These are phyloP conservation scores for Harpagoxenus sublaevis DNA, from an alignment of 2,888 invertebrate genomes.

Conservation along the genomic window DNA sequence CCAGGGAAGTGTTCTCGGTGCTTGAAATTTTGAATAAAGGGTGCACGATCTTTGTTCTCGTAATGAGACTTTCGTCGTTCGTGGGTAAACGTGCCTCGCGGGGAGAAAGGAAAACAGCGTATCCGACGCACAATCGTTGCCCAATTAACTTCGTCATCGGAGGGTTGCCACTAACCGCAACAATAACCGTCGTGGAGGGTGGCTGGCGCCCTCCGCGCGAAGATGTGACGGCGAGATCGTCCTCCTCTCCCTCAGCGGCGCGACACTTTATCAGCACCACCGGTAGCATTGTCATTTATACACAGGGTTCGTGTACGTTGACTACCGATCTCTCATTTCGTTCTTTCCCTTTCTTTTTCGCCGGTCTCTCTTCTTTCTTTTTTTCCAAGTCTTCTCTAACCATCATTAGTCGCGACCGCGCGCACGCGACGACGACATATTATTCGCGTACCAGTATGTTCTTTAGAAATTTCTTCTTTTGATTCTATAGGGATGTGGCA, in stretches of 20 bases:
- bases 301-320: conserved; percentile 78
- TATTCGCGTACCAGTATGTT: conserved; percentile 72
- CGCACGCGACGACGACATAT: conserved; percentile 69
- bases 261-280: conserved; percentile 84
- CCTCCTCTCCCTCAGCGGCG: conserved; percentile 66
- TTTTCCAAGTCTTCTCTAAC: conserved; percentile 49
- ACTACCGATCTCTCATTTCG: conserved; percentile 45
- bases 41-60: conserved; percentile 67
- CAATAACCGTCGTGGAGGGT: conserved; percentile 78
- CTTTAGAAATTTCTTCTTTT: conserved; percentile 84
- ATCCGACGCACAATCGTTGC: conserved; percentile 79
- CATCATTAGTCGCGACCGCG: conserved; percentile 76
- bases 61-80: conserved; percentile 59
- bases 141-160: conserved; percentile 82
- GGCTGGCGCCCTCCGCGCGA: conserved; percentile 67
- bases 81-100: conserved; percentile 65
- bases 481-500: conserved; percentile 65
- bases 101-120: conserved; percentile 65
- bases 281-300: conserved; percentile 84
- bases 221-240: conserved; percentile 75
- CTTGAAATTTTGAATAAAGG: conserved; percentile 46
- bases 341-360: conserved; percentile 62
- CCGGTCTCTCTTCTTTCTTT: conserved; percentile 40
- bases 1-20: not conserved
- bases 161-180: conserved; percentile 81